Evolutionary conservation across 1,140 invertebrate species (phyloP).

Genomic region (Drosophila sp.): DNA sequence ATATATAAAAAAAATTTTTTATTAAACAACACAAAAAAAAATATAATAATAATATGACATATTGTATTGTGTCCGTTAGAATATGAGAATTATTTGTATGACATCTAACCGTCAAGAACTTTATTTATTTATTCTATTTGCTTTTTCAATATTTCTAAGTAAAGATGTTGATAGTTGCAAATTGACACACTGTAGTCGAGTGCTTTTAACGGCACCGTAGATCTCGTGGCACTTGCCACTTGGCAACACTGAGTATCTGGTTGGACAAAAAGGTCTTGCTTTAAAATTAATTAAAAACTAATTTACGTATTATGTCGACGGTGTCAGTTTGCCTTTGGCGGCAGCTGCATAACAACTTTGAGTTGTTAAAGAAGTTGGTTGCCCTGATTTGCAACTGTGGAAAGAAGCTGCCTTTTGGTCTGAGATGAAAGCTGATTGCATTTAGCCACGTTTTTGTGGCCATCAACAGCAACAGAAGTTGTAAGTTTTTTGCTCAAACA

Average conservation of each 20-base stretch:
- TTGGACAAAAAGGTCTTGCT: conserved; percentile 20
- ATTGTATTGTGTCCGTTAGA: too few relatives aligned
- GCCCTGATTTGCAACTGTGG: conserved; percentile 21
- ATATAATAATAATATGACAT: too few relatives aligned
- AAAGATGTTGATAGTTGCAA: background rate
- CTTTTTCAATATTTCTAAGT: background rate
- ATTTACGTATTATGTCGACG: conserved; percentile 41
- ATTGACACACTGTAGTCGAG: background rate
- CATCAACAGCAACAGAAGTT: conserved; percentile 26
- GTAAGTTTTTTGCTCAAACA: conserved; percentile 30
- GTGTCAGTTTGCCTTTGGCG: conserved; percentile 30
- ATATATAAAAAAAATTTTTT: too few relatives aligned
- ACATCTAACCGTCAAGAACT: too few relatives aligned
- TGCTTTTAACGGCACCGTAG: background rate
- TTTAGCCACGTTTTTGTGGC: conserved; percentile 33
- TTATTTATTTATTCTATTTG: too few relatives aligned
- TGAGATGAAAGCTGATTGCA: background rate
- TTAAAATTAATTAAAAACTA: conserved; percentile 54
- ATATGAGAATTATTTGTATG: too few relatives aligned
- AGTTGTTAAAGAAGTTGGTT: conserved; percentile 39
- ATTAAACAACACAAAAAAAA: too few relatives aligned
- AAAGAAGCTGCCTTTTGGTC: background rate
- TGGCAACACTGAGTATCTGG: background rate
- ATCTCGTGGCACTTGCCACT: conserved; percentile 13
- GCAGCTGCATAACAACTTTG: conserved; percentile 14